These are phyloP conservation scores for Cinclus mexicanus DNA, from an alignment of 2,113 vertebrate species.

Conservation along the genomic window DNA sequence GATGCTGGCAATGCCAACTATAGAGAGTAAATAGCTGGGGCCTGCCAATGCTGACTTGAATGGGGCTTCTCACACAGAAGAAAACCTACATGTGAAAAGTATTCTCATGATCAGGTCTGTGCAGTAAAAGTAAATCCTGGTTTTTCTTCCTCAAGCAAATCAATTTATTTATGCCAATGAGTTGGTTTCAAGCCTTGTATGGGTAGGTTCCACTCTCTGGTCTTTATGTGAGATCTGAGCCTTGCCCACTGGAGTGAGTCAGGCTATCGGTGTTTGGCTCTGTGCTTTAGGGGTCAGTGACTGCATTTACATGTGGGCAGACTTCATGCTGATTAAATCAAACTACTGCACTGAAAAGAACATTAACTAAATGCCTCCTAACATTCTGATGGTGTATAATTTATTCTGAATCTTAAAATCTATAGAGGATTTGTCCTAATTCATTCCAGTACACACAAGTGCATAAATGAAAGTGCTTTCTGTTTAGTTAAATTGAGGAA, in stretches of 20 bases:
- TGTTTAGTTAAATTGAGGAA: background rate
- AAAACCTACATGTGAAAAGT: slow-evolving; percentile 40
- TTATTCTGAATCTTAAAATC: slow-evolving; percentile 10
- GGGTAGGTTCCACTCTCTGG: background rate
- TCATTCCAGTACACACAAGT: background rate
- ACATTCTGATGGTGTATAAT: background rate
- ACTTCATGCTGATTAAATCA: slow-evolving; percentile 33
- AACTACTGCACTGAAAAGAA: slow-evolving; percentile 13
- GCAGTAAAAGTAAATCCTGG: background rate
- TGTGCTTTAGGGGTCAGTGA: slow-evolving; percentile 11
- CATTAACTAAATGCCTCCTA: slow-evolving; percentile 16
- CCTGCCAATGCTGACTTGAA: slow-evolving; percentile 53
- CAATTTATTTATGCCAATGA: background rate
- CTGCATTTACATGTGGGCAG: slow-evolving; percentile 19
- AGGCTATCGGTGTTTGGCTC: background rate
- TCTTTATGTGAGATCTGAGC: background rate
- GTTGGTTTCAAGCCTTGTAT: background rate
- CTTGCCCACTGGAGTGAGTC: background rate
- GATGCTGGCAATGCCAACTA: slow-evolving; percentile 45
- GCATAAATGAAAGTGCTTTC: background rate
- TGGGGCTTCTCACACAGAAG: slow-evolving; percentile 50
- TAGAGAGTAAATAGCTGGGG: slow-evolving; percentile 55
- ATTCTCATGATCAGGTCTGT: background rate
- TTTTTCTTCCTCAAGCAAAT: slow-evolving; percentile 7
- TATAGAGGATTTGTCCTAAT: background rate